These are phyloP conservation scores for Sciurus carolinensis DNA, from an alignment of 2,797 vertebrate species.

Conservation along the genomic window DNA sequence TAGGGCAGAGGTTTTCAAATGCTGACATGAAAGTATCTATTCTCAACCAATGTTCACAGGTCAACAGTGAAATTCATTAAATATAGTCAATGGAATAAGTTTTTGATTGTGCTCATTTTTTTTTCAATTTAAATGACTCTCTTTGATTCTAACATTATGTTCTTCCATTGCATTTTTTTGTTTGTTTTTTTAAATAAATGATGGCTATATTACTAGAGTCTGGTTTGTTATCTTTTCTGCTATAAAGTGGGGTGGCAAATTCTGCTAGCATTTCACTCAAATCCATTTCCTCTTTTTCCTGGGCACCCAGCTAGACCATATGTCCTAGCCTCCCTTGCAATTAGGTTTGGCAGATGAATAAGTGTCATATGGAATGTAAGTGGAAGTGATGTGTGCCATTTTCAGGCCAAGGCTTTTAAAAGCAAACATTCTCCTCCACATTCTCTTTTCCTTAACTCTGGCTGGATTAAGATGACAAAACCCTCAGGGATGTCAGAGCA, in stretches of 20 bases:
- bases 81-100: background rate
- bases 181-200: background rate
- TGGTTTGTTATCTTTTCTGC: conserved; percentile 56
- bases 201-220: conserved; percentile 16
- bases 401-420: conserved; percentile 82
- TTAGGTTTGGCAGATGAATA: conserved; percentile 82
- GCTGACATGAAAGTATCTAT: background rate
- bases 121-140: conserved; percentile 14
- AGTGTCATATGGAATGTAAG: conserved; percentile 81
- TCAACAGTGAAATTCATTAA: conserved; percentile 25
- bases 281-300: conserved; percentile 82
- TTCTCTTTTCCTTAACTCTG: conserved; percentile 49
- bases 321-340: conserved; percentile 81
- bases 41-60: background rate
- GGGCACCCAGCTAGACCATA: conserved; percentile 84
- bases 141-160: conserved; percentile 28
- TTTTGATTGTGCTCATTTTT: background rate
- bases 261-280: conserved; percentile 71
- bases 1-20: background rate
- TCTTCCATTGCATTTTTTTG: background rate
- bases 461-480: conserved; percentile 69
- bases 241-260: conserved; percentile 54
- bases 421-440: conserved; percentile 79
- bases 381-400: conserved; percentile 82
- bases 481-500: background rate